These are phyloP conservation scores for Apis cerana DNA, from an alignment of 1,140 invertebrate species.

Conservation along the genomic window DNA sequence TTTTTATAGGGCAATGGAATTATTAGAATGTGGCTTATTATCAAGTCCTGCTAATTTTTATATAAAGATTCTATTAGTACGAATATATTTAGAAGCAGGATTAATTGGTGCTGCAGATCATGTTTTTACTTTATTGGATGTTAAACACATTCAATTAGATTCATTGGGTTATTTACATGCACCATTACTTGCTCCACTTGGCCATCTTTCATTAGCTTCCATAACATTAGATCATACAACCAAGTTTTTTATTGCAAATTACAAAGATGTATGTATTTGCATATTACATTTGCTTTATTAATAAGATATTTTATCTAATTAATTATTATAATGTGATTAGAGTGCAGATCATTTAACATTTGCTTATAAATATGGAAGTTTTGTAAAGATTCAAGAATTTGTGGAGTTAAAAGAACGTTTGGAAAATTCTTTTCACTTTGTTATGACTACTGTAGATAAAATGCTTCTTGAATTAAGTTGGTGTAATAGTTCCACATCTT, in stretches of 20 bases:
- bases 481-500: slow-evolving; percentile 71
- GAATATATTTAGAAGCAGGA: slow-evolving; percentile 82
- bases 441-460: slow-evolving; percentile 88
- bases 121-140: slow-evolving; percentile 84
- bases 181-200: slow-evolving; percentile 86
- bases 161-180: slow-evolving; percentile 93
- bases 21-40: slow-evolving; percentile 82
- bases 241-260: slow-evolving; percentile 93
- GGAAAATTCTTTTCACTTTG: slow-evolving; percentile 91
- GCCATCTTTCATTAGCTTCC: slow-evolving; percentile 85
- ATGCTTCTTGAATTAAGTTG: slow-evolving; percentile 89
- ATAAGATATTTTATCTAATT: slow-evolving; percentile 3
- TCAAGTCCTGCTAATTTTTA: slow-evolving; percentile 85
- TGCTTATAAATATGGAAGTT: slow-evolving; percentile 96
- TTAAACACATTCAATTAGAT: slow-evolving; percentile 97
- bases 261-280: slow-evolving; percentile 88
- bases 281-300: neutral
- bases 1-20: slow-evolving; percentile 70
- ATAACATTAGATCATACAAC: slow-evolving; percentile 87
- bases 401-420: slow-evolving; percentile 91
- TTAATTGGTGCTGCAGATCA: slow-evolving; percentile 77
- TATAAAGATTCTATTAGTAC: slow-evolving; percentile 84
- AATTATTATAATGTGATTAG: slow-evolving; percentile 80
- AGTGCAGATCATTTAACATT: slow-evolving; percentile 95
- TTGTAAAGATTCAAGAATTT: slow-evolving; percentile 95